These are phyloP conservation scores for Adelphocoris suturalis DNA, from an alignment of 2,888 invertebrate species.

Conservation along the genomic window DNA sequence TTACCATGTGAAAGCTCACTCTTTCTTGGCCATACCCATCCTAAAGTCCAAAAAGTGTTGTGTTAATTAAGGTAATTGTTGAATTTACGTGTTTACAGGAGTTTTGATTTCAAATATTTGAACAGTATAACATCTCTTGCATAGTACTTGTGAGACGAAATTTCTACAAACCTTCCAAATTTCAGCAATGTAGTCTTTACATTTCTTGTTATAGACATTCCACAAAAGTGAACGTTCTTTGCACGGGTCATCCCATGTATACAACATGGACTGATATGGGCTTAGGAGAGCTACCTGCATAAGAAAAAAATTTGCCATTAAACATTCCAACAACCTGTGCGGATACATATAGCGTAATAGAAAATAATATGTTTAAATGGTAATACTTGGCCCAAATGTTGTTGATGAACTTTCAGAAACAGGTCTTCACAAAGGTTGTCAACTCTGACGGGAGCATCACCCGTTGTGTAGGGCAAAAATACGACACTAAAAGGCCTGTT, in stretches of 20 bases:
- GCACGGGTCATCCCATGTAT: slow-evolving; percentile 92
- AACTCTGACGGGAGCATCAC: slow-evolving; percentile 90
- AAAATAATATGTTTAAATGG: too few relatives aligned
- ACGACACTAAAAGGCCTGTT: slow-evolving; percentile 87
- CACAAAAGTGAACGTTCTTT: slow-evolving; percentile 86
- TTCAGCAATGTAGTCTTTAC: slow-evolving; percentile 86
- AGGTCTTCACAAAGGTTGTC: slow-evolving; percentile 91
- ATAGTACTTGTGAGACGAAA: too few relatives aligned
- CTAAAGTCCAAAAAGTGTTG: slow-evolving; percentile 74
- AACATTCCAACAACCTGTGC: neutral
- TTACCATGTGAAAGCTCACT: slow-evolving; percentile 86
- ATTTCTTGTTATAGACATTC: slow-evolving; percentile 90
- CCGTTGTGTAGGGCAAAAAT: slow-evolving; percentile 86
- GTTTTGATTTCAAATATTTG: too few relatives aligned
- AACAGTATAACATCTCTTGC: too few relatives aligned
- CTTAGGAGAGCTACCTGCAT: slow-evolving; percentile 86
- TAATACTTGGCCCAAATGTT: slow-evolving; percentile 78
- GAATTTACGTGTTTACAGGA: neutral
- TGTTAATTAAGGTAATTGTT: slow-evolving; percentile 77
- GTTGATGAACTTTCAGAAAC: slow-evolving; percentile 89
- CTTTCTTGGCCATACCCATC: slow-evolving; percentile 84
- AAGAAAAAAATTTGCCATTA: neutral
- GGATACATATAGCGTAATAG: too few relatives aligned
- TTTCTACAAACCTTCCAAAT: slow-evolving; percentile 81
- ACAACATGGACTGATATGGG: slow-evolving; percentile 87